Base-by-base conservation (phyloP, 2,113 vertebrate genomes). In the Sarotherodon lohbergeri region DNA sequence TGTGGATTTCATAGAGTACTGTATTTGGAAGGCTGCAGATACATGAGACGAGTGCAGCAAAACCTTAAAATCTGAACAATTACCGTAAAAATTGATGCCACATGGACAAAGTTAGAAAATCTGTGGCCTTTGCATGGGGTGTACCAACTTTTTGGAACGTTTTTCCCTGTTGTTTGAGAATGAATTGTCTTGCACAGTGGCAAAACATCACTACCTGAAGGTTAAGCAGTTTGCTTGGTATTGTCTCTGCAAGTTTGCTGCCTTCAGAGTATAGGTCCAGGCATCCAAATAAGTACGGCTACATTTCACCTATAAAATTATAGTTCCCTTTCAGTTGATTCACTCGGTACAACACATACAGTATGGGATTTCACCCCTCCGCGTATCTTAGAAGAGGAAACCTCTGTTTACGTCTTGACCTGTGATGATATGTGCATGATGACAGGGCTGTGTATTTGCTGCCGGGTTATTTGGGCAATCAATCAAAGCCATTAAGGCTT, bases 331-430 rank as follows among this genome's bases (percentile, higher is more conserved):
- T 66, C 34, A 39, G 61, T 39, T 66, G 6, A 66, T 39, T 39
- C 10, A 66, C 34, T 66, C 1, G 3, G 6, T 66, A 66, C 6
- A 66, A 66, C 19, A 2, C 4, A 36, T 39, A 13, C 19, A 66
- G 61, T 66, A 66, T 0, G 0, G 6, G 32, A 66, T 66, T n/a
- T 66, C 34, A 66, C 5, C 61, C 61, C 34, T 22, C 3, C 0
- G 19, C 2, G 4, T 13, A 8, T 66, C n/a, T 39, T 66, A 8
- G 61, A 66, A 39, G 34, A 13, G 2, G 34, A 66, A 39, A 66
- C 34, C 61, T 1, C 10, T 66, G 0, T 66, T 66, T 66, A 39
- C 0, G 3, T 39, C 19, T 39, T 39, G 19, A 66, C 19, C 39
- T 22, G 34, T 39, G 34, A 66, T 66, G 34, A 66, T 66, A 39